Evolutionary conservation across 2,113 vertebrate species (phyloP).

Genomic region (Ciconia maguari): DNA sequence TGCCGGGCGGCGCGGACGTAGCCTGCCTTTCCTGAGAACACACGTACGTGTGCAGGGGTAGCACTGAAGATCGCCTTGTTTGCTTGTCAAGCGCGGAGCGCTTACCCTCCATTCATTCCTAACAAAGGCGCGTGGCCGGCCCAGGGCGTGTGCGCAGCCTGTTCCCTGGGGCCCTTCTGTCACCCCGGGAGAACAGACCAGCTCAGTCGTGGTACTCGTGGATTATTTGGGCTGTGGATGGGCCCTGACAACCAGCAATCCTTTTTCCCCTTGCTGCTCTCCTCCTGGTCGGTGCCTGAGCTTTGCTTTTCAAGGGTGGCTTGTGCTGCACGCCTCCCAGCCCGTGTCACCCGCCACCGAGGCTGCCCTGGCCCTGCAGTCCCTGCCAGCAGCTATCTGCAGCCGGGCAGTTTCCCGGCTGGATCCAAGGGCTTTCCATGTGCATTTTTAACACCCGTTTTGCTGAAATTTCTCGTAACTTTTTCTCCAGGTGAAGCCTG

Average conservation of each 20-base stretch:
- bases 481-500: not conserved
- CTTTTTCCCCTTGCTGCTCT: not conserved
- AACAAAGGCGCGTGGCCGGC: not conserved
- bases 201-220: not conserved
- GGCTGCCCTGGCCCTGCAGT: not conserved
- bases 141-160: accelerated
- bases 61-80: not conserved
- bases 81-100: not conserved
- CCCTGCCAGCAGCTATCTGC: not conserved
- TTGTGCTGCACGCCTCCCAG: not conserved
- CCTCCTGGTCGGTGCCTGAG: not conserved
- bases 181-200: not conserved
- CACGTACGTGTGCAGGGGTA: too few relatives aligned
- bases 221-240: not conserved
- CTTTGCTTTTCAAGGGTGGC: not conserved
- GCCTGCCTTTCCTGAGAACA: not conserved
- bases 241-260: not conserved
- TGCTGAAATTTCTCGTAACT: not conserved
- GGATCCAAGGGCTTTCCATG: not conserved
- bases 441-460: not conserved
- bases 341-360: not conserved
- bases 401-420: not conserved
- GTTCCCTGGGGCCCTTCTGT: not conserved
- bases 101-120: not conserved
- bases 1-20: not conserved